Base-by-base conservation (phyloP, 2,113 vertebrate species). In the Platycercus adscitus region DNA sequence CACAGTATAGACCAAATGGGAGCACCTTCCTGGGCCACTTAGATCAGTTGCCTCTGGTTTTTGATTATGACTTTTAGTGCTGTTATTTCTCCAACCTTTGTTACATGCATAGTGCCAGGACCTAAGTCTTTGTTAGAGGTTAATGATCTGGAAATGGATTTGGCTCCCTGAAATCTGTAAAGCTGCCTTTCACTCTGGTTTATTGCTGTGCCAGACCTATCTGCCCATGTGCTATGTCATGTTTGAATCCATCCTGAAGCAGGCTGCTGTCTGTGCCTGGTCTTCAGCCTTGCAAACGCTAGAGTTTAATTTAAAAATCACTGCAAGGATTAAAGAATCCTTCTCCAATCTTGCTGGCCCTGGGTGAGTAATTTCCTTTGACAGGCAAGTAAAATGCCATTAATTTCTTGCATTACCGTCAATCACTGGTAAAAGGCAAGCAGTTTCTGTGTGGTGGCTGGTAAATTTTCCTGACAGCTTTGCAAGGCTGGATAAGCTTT, bases 381-480 rank as follows among this genome's bases (percentile, higher is more conserved):
- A 95, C 95, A 92, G 70, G 92, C 92, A 92, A 92, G 72, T 86
- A 72, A 90, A 96, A 91, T 88, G 76, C 56, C 88, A 26, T 90
- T 93, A 75, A 69, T 94, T 90, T 81, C 65, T 61, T 96, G 82
- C 86, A 72, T 95, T 95, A 10, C 77, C 79, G 52, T 96, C 88
- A 81, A 81, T 93, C 86, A 83, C 65, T 28, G 90, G 91, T 65
- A 88, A 97, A 83, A 0, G 69, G 86, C 88, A 76, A 95, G 83
- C 68, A 69, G 17, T 83, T 95, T 94, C 78, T 78, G 82, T 83
- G 69, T 1, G 10, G 88, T 93, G 91, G 92, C 95, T 95, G 95
- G 65, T 92, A 69, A 93, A 96, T 96, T 92, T 86, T 86, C 93
- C 82, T 96, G 95, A 95, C 91, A 93, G 95, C 56, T 92, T 55